Evolutionary conservation across 2,888 invertebrate genomes (phyloP), one percentile per base, ranked within the genome.

Genomic region (Hybos culiciformis): DNA sequence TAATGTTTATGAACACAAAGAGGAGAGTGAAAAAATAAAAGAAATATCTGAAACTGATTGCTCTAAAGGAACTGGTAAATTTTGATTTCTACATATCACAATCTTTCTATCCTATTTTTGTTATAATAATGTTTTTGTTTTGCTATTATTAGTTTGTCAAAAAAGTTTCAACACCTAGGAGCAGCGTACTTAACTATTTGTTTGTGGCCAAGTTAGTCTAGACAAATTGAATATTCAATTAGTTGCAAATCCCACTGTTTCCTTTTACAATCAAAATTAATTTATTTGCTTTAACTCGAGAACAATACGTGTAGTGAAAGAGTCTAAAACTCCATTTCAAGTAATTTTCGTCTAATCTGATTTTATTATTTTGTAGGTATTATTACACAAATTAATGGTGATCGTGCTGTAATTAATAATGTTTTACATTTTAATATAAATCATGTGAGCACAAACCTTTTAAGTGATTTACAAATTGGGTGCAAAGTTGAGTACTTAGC

Each of bases 401-500:
- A 69, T 40, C 63, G 67, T 54, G 70, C 76, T 20, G 58, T 75
- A 1, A 77, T 84, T 44, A 78, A 84, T 60, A 68, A 74, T 41
- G 60, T 59, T 26, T 64, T 75, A 44, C 65, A 67, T 48, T 82
- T 75, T 55, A 70, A 75, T 32, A 58, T 60, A 2, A 53, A 45
- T 65, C 49, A 0, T 41, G 39, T 8, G 11, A 18, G 1, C 17
- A 48, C n/a, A n/a, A n/a, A n/a, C n/a, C n/a, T n/a, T 1, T 54
- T 53, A 4, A 39, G 59, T 1, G 60, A 67, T 20, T 51, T 77
- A 1, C 58, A 65, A 49, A 44, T 70, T 1, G 75, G 77, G n/a
- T 70, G 72, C 46, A 69, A 66, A 45, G 67, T 81, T 2, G 54
- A 69, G 9, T 81, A 76, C 48, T 58, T 78, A 17, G 70, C 70